Base-by-base conservation (phyloP, 2,113 vertebrate genomes). In the Sceloporus undulatus region DNA sequence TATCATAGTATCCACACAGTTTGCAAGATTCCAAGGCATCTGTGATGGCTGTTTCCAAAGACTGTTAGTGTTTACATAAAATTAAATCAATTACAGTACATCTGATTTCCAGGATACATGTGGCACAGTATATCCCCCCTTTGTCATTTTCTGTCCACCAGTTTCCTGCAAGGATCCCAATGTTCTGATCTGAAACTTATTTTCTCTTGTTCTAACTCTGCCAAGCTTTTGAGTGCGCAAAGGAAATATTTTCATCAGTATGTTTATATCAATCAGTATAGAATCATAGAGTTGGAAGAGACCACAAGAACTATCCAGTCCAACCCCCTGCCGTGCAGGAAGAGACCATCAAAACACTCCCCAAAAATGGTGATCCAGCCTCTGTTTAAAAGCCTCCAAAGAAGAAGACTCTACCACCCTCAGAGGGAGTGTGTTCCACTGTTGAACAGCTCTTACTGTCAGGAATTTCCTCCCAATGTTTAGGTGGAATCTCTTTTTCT, bases 221-320 rank as follows among this genome's bases (percentile, higher is more conserved):
- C 27, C 25, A 59, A 70, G 65, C 40, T n/a, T 73, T 14, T 16
- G 42, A 27, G 59, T 0, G 8, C 62, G 14, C 52, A 88, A 79
- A 62, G 52, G 48, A 91, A 77, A 70, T 0, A 42, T 40, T 25
- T 85, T 76, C 27, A 71, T 87, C 65, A 76, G 54, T 90, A 62
- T 90, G 78, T 88, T 78, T 48, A 21, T 54, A 90, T 87, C 29
- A 42, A 87, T 91, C 85, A 40, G 48, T 80, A 21, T 1, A 42
- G 56, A 62, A 71, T 48, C 79, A 84, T 10, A 85, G 70, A 75
- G 80, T 91, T 38, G 91, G 40, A 16, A 62, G 83, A 92, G 19
- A 34, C 34, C 34, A 34, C 34, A 34, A 34, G 34, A 34, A 34
- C 42, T 66, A 48, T 48, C 48, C 48, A 48, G 48, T 48, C 48